A percentile compares a stretch with the other conserved stretches of the same genome.
These are phyloP conservation scores for Limonius californicus DNA, from an alignment of 1,140 invertebrate genomes.

Conservation along the genomic window DNA sequence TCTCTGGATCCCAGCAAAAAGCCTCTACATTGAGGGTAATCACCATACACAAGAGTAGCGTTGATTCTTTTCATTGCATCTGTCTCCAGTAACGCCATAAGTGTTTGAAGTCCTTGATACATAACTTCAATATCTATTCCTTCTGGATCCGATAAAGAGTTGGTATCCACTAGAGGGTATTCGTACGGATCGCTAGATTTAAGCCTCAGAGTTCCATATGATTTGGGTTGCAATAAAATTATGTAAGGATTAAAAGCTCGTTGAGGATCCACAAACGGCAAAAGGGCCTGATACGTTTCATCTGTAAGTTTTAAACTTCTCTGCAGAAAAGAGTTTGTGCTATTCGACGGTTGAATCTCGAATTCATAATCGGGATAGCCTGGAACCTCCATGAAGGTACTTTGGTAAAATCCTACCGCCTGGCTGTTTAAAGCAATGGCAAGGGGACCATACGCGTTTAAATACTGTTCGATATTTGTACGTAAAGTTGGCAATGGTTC, in stretches of 20 bases:
- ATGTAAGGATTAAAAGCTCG: slow-evolving; percentile 53
- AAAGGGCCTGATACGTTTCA: slow-evolving; percentile 6
- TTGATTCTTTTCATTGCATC: slow-evolving; percentile 55
- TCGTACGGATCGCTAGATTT: slow-evolving; percentile 63
- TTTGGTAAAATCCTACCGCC: slow-evolving; percentile 11
- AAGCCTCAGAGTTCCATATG: slow-evolving; percentile 65
- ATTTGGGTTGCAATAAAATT: slow-evolving; percentile 67
- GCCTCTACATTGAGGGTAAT: slow-evolving; percentile 57
- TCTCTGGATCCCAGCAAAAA: slow-evolving; percentile 40
- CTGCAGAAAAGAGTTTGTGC: background rate
- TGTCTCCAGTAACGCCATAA: slow-evolving; percentile 57
- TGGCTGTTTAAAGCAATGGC: slow-evolving; percentile 5
- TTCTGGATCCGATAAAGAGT: slow-evolving; percentile 60
- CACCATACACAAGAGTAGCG: slow-evolving; percentile 45
- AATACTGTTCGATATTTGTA: slow-evolving; percentile 4
- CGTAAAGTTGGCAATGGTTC: background rate
- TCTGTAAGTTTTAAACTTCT: slow-evolving; percentile 19
- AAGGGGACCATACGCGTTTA: background rate
- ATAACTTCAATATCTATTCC: slow-evolving; percentile 63
- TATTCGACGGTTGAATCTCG: background rate
- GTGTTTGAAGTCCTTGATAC: slow-evolving; percentile 55
- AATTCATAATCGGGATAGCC: slow-evolving; percentile 16
- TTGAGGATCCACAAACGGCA: background rate
- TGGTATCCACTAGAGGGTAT: slow-evolving; percentile 74
- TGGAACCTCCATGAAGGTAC: background rate